Conservation (phyloP, 2,888 invertebrate genomes). For the Synanthedon andrenaeformis region DNA sequence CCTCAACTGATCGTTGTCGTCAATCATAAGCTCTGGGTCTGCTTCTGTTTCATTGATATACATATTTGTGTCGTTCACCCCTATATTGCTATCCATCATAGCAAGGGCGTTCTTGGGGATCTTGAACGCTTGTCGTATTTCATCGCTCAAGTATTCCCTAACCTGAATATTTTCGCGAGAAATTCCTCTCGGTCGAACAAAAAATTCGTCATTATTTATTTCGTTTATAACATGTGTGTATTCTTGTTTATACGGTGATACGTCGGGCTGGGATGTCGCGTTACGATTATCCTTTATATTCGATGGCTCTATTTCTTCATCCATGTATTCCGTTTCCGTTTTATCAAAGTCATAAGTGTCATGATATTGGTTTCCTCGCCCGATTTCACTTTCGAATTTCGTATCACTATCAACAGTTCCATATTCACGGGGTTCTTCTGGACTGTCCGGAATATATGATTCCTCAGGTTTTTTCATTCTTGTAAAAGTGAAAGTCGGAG, state of each 20-base stretch:
- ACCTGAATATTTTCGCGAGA: slow-evolving; percentile 86
- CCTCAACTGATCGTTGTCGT: slow-evolving; percentile 39
- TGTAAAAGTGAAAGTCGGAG: slow-evolving; percentile 74
- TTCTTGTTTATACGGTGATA: slow-evolving; percentile 55
- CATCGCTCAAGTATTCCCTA: slow-evolving; percentile 80
- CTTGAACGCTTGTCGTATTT: slow-evolving; percentile 83
- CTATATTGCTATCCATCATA: slow-evolving; percentile 64
- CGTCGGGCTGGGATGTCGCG: slow-evolving; percentile 33
- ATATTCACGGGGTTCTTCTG: slow-evolving; percentile 55
- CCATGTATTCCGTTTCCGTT: slow-evolving; percentile 69
- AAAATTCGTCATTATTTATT: slow-evolving; percentile 89
- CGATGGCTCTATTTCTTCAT: slow-evolving; percentile 40
- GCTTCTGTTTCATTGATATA: slow-evolving; percentile 49
- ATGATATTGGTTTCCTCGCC: slow-evolving; percentile 47
- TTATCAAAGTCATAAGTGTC: slow-evolving; percentile 68
- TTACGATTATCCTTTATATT: slow-evolving; percentile 29
- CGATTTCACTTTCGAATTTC: slow-evolving; percentile 37
- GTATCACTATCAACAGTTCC: slow-evolving; percentile 47
- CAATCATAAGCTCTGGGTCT: slow-evolving; percentile 47
- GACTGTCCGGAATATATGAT: slow-evolving; percentile 50
- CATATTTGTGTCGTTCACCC: slow-evolving; percentile 36
- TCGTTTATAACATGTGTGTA: slow-evolving; percentile 79
- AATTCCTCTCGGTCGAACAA: slow-evolving; percentile 83
- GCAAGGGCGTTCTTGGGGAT: slow-evolving; percentile 76
- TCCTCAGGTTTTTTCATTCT: slow-evolving; percentile 71